Conservation (phyloP, 1,140 invertebrate species). For the Potamilus streckersoni region DNA sequence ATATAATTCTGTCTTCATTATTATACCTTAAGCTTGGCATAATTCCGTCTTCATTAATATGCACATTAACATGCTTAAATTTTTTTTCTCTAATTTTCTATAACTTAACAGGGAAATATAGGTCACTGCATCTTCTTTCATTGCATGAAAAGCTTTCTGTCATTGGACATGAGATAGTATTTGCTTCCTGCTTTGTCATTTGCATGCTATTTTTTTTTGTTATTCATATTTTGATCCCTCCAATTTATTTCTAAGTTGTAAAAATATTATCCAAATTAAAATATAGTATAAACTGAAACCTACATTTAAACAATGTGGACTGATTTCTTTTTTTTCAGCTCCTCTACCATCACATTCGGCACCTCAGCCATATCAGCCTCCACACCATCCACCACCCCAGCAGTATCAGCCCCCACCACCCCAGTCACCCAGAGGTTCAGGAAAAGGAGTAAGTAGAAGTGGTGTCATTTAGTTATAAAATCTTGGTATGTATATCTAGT, state of each 20-base stretch:
- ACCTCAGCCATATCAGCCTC: constrained; percentile 21
- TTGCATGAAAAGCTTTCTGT: no score
- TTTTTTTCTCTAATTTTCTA: no score
- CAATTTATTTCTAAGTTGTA: neutral
- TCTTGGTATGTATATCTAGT: no score
- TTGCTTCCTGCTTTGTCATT: neutral
- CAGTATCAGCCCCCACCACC: constrained; percentile 32
- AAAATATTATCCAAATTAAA: neutral
- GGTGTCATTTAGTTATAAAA: neutral
- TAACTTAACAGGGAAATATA: no score
- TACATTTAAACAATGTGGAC: no score
- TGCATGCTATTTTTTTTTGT: neutral
- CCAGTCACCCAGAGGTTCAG: constrained; percentile 25
- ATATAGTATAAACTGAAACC: no score
- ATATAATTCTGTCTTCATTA: no score
- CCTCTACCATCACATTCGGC: constrained; percentile 23
- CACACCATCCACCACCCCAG: constrained; percentile 8
- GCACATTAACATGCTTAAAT: no score
- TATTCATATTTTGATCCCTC: neutral
- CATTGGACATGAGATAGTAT: no score
- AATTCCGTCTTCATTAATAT: no score
- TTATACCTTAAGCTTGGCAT: no score
- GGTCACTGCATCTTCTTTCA: no score
- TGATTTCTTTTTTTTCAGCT: constrained; percentile 15
- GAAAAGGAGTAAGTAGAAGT: constrained; percentile 36